Evolutionary conservation across 1,140 invertebrate species (phyloP).

Genomic region (Camponotus pennsylvanicus): DNA sequence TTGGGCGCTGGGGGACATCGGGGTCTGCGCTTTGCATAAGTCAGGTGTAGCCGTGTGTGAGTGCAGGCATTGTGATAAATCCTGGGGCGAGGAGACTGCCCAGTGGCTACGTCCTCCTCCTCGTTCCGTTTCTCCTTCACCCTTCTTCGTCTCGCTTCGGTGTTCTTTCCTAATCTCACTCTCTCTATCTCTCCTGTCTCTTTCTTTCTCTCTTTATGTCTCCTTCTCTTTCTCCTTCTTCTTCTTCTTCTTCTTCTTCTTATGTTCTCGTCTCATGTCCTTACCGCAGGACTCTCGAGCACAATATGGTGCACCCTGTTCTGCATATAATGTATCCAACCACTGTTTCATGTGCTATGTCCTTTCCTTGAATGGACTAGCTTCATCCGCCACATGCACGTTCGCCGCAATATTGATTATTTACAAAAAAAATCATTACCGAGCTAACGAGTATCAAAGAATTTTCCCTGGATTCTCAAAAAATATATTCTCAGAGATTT

Average conservation of each 20-base stretch:
- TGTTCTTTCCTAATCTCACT: constrained; percentile 62
- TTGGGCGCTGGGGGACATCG: constrained; percentile 79
- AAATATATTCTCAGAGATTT: neutral
- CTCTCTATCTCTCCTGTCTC: constrained; percentile 68
- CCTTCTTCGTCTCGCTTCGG: constrained; percentile 52
- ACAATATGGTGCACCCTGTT: constrained; percentile 83
- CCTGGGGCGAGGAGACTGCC: constrained; percentile 82
- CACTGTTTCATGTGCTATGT: constrained; percentile 65
- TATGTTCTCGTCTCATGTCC: constrained; percentile 52
- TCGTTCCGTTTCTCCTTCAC: constrained; percentile 67
- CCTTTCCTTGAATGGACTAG: constrained; percentile 34
- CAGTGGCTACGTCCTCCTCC: constrained; percentile 76
- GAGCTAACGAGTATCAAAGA: constrained; percentile 58
- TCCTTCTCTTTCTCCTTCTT: constrained; percentile 51
- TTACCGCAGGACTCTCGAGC: constrained; percentile 66
- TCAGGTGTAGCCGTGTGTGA: constrained; percentile 82
- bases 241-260: constrained; percentile 62
- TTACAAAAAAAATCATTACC: constrained; percentile 82
- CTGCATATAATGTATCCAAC: constrained; percentile 85
- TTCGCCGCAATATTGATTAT: constrained; percentile 79
- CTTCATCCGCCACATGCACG: constrained; percentile 44
- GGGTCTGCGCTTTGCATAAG: constrained; percentile 84
- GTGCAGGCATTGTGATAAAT: constrained; percentile 84
- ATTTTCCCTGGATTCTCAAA: constrained; percentile 25
- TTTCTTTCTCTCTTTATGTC: constrained; percentile 51